phyloP scores from a whole-genome alignment of 2,888 invertebrate genomes.

The Sminthurinus aureus region DNA sequence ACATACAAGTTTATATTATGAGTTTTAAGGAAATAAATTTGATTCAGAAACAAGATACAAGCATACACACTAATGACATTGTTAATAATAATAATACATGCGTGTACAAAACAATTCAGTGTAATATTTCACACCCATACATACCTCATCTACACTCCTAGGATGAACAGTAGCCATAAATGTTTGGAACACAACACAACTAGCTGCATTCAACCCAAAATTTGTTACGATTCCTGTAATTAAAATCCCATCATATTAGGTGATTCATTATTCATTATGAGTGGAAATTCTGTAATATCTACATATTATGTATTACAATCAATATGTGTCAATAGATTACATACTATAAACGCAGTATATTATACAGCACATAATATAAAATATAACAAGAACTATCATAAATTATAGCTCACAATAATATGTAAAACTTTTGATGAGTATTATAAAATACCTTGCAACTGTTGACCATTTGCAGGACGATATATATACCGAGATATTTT shows the following conservation, averaged over 20 bases:
- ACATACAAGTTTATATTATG: neutral
- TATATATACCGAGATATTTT: slow-evolving; percentile 29
- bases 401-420: no score
- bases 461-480: slow-evolving; percentile 17
- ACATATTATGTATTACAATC: neutral
- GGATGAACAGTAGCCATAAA: slow-evolving; percentile 30
- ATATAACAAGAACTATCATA: no score
- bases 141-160: neutral
- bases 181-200: slow-evolving; percentile 19
- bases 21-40: neutral
- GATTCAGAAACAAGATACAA: neutral
- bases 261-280: neutral
- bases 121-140: no score
- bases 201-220: slow-evolving; percentile 15
- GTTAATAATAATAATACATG: no score
- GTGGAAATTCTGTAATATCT: neutral
- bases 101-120: no score
- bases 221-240: slow-evolving; percentile 14
- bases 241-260: neutral
- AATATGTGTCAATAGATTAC: neutral
- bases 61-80: neutral
- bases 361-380: no score
- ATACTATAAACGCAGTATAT: no score
- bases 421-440: neutral
- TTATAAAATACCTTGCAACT: slow-evolving; percentile 21